Evolutionary conservation across 2,888 invertebrate species (phyloP), one percentile per base, ranked within the genome.

Genomic region (Sphinx pinastri): DNA sequence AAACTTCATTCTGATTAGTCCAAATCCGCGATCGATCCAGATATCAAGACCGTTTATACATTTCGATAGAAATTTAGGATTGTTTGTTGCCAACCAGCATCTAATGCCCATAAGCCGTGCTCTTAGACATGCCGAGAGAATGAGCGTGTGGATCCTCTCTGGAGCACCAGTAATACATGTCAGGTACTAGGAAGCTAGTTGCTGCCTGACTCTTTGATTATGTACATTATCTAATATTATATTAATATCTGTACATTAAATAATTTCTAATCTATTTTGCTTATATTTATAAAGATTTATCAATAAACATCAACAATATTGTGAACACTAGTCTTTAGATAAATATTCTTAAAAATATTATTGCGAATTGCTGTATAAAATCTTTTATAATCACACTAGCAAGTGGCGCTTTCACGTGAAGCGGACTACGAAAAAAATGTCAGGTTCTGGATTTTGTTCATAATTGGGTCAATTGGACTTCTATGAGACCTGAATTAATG

Each of bases 141-240:
- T 60, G 13, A 69, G 69, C 70, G 69, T 47, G 69, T 71, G 67
- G 71, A 71, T 79, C 88, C 92, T 85, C 86, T 85, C 89, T 79
- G 91, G 92, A 94, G 94, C 91, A 92, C 78, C 72, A 75, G 76
- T 74, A 71, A 76, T 77, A 72, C 74, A 79, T 87, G 90, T 91
- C 94, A 94, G 94, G 94, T 94, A 94, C 94, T 91, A 90, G 93
- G 94, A 93, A 94, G 94, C 94, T 84, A 72, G 75, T 79, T 85
- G 93, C 93, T 82, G 91, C 93, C 93, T 85, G 93, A 93, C 93
- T 93, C 93, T 82, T 54, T 54, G 14, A 45, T 77, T 72, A 72
- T 77, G 59, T 70, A 70, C 68, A 67, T 60, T 73, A 68, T 60
- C 6, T 12, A 13, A 19, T 19, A 16, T 51, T 19, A 16, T 51